Evolutionary conservation across 2,888 invertebrate species (phyloP).

Genomic region (Beris chalybata): DNA sequence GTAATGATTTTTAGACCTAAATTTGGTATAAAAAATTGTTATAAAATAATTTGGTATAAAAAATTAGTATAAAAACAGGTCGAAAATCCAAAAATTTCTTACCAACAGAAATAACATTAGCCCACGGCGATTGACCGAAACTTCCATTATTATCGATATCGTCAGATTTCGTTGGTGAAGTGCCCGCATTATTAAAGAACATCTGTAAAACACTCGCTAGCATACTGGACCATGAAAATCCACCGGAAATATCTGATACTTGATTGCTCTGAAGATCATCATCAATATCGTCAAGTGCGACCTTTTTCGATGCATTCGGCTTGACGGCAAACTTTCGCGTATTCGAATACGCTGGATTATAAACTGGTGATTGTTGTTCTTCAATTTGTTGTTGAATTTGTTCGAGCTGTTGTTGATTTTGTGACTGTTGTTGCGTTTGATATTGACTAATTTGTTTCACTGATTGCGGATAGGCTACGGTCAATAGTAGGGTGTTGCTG

Average conservation of each 20-base stretch:
- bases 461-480: slow-evolving; percentile 67
- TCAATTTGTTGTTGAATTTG: slow-evolving; percentile 40
- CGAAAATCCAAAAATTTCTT: slow-evolving; percentile 28
- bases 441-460: slow-evolving; percentile 33
- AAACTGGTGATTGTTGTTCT: slow-evolving; percentile 47
- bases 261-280: slow-evolving; percentile 81
- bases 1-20: slow-evolving; percentile 77
- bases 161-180: slow-evolving; percentile 77
- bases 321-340: slow-evolving; percentile 84
- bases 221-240: slow-evolving; percentile 88
- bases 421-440: slow-evolving; percentile 41
- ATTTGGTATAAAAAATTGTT: neutral
- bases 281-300: slow-evolving; percentile 77
- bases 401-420: slow-evolving; percentile 25
- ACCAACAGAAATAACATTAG: slow-evolving; percentile 80
- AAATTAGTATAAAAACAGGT: neutral
- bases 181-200: slow-evolving; percentile 72
- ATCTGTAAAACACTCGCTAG: slow-evolving; percentile 85
- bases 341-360: slow-evolving; percentile 40
- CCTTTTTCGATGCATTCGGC: slow-evolving; percentile 86
- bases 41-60: neutral
- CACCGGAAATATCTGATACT: slow-evolving; percentile 64
- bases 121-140: slow-evolving; percentile 80
- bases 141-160: slow-evolving; percentile 66
- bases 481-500: slow-evolving; percentile 67